These are phyloP conservation scores for Ailurus styani DNA, from an alignment of 2,113 vertebrate species.

Conservation along the genomic window DNA sequence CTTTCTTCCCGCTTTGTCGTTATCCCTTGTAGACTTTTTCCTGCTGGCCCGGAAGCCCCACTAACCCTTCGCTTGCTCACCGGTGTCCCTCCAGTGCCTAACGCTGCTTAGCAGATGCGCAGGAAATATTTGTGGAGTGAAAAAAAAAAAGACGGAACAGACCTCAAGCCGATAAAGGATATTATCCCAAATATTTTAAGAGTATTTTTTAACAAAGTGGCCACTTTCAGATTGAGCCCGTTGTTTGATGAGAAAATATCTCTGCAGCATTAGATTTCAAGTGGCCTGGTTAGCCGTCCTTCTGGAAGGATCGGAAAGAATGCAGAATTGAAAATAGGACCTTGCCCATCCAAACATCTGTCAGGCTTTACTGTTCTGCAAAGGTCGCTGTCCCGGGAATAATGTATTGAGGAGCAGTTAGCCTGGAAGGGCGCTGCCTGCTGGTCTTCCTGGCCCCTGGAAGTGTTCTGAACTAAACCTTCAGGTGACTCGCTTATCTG, in stretches of 20 bases:
- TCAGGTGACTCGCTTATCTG: neutral
- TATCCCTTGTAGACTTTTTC: neutral
- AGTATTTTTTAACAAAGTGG: constrained; percentile 30
- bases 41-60: neutral
- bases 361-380: neutral
- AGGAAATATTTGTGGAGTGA: neutral
- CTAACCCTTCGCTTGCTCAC: neutral
- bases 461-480: neutral
- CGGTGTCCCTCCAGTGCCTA: neutral
- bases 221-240: neutral
- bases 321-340: neutral
- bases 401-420: fast-evolving
- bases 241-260: constrained; percentile 59
- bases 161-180: neutral
- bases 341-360: neutral
- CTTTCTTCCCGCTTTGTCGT: neutral
- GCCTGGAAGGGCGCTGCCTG: neutral
- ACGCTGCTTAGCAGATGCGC: neutral
- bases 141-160: neutral
- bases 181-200: constrained; percentile 50
- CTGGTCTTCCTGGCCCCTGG: neutral
- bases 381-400: neutral
- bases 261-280: neutral
- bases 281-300: neutral
- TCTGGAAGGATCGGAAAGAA: constrained; percentile 24